phyloP scores from a whole-genome alignment of 2,888 invertebrate species.

The Bimastos eiseni region DNA sequence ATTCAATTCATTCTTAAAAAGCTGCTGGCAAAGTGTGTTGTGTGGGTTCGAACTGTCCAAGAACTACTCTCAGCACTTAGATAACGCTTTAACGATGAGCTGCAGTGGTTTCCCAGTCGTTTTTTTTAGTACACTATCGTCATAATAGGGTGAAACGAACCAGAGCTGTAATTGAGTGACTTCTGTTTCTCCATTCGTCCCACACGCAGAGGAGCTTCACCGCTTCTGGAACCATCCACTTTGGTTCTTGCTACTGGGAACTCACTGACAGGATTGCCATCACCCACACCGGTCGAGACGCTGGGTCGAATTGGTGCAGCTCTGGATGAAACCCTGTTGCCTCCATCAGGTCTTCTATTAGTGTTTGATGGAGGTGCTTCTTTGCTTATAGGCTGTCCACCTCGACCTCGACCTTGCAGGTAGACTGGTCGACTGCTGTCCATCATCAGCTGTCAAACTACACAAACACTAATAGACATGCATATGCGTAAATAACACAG shows the following conservation, averaged over 20 bases:
- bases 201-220: background rate
- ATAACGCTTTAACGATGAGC: too few species aligned
- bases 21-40: too few species aligned
- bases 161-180: constrained; percentile 6
- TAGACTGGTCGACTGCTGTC: constrained; percentile 51
- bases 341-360: background rate
- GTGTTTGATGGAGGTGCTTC: background rate
- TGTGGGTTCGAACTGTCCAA: too few species aligned
- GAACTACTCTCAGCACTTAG: too few species aligned
- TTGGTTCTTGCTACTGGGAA: background rate
- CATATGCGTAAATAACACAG: background rate
- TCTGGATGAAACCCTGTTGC: background rate
- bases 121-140: too few species aligned
- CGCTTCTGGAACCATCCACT: background rate
- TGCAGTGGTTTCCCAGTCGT: too few species aligned
- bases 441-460: constrained; percentile 9
- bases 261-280: background rate
- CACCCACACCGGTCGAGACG: background rate
- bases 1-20: too few species aligned
- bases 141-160: background rate
- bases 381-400: constrained; percentile 43
- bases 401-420: constrained; percentile 50
- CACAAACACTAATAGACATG: background rate
- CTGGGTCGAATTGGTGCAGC: too few species aligned
- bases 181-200: background rate